Conservation (phyloP, 2,113 vertebrate species). For the Platysternon megacephalum region DNA sequence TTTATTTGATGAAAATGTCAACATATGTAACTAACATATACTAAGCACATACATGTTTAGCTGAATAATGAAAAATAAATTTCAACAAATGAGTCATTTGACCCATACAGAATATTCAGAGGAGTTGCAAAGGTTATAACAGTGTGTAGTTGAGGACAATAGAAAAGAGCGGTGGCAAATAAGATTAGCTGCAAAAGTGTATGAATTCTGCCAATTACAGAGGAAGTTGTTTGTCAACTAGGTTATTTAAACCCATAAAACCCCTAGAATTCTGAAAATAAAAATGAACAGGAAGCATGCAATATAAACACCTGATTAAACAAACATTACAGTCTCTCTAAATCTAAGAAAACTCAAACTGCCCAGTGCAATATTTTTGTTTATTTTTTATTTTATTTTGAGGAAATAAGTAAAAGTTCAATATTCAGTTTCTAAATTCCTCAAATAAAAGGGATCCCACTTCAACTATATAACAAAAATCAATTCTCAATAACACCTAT, state of each 20-base stretch:
- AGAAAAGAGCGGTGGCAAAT: background rate
- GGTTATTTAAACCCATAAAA: background rate
- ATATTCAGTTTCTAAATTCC: slow-evolving; percentile 24
- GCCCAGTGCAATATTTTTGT: slow-evolving; percentile 9
- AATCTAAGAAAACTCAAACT: slow-evolving; percentile 44
- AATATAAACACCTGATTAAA: background rate
- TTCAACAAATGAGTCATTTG: background rate
- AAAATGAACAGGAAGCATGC: background rate
- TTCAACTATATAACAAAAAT: background rate
- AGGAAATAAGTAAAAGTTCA: slow-evolving; percentile 28
- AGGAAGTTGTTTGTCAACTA: background rate
- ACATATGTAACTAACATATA: background rate
- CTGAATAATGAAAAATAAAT: background rate
- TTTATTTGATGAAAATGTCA: background rate
- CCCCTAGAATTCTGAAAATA: background rate
- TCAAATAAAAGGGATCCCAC: background rate
- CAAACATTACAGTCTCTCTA: background rate
- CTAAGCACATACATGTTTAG: background rate
- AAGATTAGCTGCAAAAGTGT: background rate
- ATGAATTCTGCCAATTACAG: background rate
- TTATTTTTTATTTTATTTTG: slow-evolving; percentile 39
- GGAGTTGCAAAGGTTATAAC: background rate
- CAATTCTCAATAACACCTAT: background rate
- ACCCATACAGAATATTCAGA: background rate
- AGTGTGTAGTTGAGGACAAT: background rate